Conservation (phyloP, 2,888 invertebrate genomes). For the Thera britannica region DNA sequence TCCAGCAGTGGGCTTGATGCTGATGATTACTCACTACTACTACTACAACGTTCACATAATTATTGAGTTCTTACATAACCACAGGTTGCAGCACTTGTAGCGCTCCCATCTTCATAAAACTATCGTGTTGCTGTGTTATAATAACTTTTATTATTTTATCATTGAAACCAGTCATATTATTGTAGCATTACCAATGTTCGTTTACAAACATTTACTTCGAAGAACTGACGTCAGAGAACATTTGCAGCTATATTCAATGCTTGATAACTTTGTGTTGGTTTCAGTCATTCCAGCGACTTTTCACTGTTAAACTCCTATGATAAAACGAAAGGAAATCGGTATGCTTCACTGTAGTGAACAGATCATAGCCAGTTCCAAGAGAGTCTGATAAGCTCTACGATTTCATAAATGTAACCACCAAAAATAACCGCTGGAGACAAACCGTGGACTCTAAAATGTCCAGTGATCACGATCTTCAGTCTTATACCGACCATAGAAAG, state of each 20-base stretch:
- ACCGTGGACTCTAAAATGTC: too few relatives aligned
- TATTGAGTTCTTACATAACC: conserved; percentile 6
- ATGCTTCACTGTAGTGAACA: background rate
- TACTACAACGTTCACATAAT: too few relatives aligned
- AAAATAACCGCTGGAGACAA: background rate
- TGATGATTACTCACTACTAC: too few relatives aligned
- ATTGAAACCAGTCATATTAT: background rate
- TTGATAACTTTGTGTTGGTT: background rate
- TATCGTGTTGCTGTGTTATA: background rate
- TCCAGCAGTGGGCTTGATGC: too few relatives aligned
- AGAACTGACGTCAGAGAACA: background rate
- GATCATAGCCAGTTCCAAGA: background rate
- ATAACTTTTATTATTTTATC: background rate
- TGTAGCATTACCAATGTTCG: background rate
- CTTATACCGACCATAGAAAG: too few relatives aligned
- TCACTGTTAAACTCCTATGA: too few relatives aligned
- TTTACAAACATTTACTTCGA: background rate
- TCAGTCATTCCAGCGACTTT: background rate
- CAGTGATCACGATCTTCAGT: too few relatives aligned
- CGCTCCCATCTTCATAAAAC: conserved; percentile 9
- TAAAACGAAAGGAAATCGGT: background rate
- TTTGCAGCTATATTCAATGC: background rate
- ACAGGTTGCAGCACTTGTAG: conserved; percentile 8
- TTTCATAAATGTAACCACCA: background rate
- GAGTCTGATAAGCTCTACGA: background rate